These are phyloP conservation scores for Clarias platycephalus DNA, from an alignment of 2,797 vertebrate species.

Conservation along the genomic window DNA sequence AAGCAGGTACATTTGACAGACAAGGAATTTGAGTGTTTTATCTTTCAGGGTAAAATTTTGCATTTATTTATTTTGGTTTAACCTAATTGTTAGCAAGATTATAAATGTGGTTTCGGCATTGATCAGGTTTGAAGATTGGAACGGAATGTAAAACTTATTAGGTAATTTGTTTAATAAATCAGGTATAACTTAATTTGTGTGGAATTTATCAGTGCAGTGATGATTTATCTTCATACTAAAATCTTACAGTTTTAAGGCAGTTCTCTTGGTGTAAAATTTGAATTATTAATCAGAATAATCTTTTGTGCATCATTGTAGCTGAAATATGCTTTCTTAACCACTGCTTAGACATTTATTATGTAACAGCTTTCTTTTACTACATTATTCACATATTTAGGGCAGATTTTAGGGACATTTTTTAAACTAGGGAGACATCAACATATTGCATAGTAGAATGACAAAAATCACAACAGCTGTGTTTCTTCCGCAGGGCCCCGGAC, in stretches of 20 bases:
- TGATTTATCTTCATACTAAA: neutral
- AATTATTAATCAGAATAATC: neutral
- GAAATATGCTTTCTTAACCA: neutral
- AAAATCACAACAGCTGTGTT: constrained; percentile 34
- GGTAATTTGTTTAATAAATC: no score
- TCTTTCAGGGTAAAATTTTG: neutral
- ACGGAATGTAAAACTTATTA: neutral
- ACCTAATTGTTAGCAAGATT: neutral
- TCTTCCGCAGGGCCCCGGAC: constrained; percentile 61
- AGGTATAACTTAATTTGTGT: neutral
- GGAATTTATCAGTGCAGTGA: neutral
- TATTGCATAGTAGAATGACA: constrained; percentile 30
- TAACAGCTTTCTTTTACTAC: neutral
- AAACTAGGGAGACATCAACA: neutral
- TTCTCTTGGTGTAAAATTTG: neutral
- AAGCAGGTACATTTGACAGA: constrained; percentile 64
- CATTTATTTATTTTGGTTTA: neutral
- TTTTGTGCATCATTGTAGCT: neutral
- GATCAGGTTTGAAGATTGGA: neutral
- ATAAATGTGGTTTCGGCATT: neutral
- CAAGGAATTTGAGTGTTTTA: neutral
- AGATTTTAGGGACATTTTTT: neutral
- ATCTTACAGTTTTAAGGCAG: neutral
- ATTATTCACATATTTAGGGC: neutral
- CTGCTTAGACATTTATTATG: neutral